Evolutionary conservation across 2,797 vertebrate species (phyloP).

Genomic region (Natrix natrix): DNA sequence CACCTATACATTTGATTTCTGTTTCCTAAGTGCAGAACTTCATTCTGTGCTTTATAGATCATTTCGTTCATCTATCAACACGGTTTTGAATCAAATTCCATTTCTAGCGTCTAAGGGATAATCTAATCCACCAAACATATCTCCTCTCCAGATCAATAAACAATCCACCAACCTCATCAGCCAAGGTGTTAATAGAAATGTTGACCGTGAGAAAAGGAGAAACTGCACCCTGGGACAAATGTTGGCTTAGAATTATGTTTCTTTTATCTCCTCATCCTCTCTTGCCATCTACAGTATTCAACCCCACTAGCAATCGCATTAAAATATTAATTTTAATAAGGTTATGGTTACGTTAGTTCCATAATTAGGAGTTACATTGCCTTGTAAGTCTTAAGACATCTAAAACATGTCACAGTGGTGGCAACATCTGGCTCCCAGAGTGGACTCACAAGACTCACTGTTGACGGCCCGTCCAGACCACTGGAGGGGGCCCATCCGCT

Average conservation of each 20-base stretch:
- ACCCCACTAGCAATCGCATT: not conserved
- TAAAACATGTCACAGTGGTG: not conserved
- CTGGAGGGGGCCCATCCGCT: no score
- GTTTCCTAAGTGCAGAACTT: not conserved
- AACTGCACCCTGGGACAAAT: not conserved
- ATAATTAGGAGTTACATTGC: not conserved
- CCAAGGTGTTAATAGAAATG: not conserved
- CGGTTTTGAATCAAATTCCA: not conserved
- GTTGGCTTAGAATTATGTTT: not conserved
- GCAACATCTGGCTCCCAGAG: not conserved
- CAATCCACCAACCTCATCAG: not conserved
- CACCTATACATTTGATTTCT: not conserved
- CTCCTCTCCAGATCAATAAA: not conserved
- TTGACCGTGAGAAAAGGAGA: not conserved
- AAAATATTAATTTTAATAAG: not conserved
- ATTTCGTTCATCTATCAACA: not conserved
- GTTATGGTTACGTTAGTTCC: not conserved
- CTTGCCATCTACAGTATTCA: not conserved
- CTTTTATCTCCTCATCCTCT: not conserved
- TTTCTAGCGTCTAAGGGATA: not conserved
- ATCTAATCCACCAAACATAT: not conserved
- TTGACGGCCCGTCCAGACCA: no score
- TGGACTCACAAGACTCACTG: no score
- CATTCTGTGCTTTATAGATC: not conserved
- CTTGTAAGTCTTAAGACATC: not conserved